Evolutionary conservation across 1,140 invertebrate genomes (phyloP).

Genomic region (Fopius arisanus): DNA sequence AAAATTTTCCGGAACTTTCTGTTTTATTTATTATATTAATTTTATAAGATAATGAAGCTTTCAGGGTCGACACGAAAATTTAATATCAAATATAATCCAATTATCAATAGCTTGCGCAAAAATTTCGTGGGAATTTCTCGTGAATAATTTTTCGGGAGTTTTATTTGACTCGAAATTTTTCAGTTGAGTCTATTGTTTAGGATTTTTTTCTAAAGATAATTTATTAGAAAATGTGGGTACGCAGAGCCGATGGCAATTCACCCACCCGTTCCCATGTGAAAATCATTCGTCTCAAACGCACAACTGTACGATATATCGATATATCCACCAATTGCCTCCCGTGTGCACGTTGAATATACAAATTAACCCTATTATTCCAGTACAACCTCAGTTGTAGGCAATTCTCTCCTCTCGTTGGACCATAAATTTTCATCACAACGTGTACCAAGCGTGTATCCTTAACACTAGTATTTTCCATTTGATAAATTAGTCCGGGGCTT

Average conservation of each 20-base stretch:
- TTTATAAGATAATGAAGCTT: too few species aligned
- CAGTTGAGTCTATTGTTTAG: neutral
- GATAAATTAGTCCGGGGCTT: slow-evolving; percentile 28
- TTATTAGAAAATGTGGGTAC: slow-evolving; percentile 5
- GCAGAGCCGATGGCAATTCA: neutral
- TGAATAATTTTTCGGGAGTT: too few species aligned
- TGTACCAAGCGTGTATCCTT: slow-evolving; percentile 6
- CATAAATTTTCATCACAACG: slow-evolving; percentile 29
- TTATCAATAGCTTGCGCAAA: too few species aligned
- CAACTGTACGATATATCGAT: slow-evolving; percentile 2
- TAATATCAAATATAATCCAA: too few species aligned
- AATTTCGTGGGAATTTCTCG: too few species aligned
- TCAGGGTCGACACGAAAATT: too few species aligned
- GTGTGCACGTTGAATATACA: slow-evolving; percentile 18
- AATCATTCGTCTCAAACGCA: slow-evolving; percentile 19
- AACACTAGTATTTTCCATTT: slow-evolving; percentile 17
- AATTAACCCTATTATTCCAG: slow-evolving; percentile 33
- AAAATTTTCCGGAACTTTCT: too few species aligned
- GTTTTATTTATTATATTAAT: too few species aligned
- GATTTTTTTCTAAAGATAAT: neutral
- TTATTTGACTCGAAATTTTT: too few species aligned
- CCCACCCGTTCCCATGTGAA: slow-evolving; percentile 11
- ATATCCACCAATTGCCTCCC: neutral
- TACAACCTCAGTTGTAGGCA: neutral
- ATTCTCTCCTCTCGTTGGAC: slow-evolving; percentile 2